Base-by-base conservation (phyloP, 2,888 invertebrate genomes). In the Oligia fasciuncula region DNA sequence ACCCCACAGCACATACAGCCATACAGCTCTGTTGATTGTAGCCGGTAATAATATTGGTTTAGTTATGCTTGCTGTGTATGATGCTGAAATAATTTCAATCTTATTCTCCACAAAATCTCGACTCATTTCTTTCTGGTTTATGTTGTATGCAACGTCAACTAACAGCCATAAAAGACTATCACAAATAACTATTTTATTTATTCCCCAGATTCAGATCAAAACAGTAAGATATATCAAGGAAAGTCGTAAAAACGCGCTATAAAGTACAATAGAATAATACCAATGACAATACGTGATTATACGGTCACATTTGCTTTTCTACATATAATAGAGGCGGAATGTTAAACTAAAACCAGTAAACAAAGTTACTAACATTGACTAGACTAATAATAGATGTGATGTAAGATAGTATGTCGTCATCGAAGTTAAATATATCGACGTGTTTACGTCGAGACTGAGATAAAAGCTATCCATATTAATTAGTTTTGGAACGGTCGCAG, bases 351-450 rank as follows among this genome's bases (percentile, higher is more conserved):
- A 69, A 66, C 19, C 35, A 14, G 49, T 65, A 57, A 83, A 80
- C 71, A 77, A 69, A 67, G 60, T 76, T 57, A 35, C 19, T 66
- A 69, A 51, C 62, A 70, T 70, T 65, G 62, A 60, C 60, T 35
- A 65, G 49, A 23, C 71, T 77, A 76, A 57, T 68, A 79, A 70
- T 77, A 85, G 23, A 29, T n/a, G 66, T 87, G 89, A 87, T 69
- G 72, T 83, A 60, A 83, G n/a, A 85, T n/a, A 35, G 67, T 35
- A 78, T 77, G 71, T 46, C 77, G 80, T 87, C 89, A 89, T 78
- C 72, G 67, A 83, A 83, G 67, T 43, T 74, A 72, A 77, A 77
- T 67, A 77, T 67, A 73, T 75, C 49, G 73, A 57, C 5, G n/a
- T 74, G 80, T 81, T 81, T 73, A 75, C 76, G 35, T 71, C 46